Conservation (phyloP, 2,888 invertebrate genomes). For the Abrostola triplasia region DNA sequence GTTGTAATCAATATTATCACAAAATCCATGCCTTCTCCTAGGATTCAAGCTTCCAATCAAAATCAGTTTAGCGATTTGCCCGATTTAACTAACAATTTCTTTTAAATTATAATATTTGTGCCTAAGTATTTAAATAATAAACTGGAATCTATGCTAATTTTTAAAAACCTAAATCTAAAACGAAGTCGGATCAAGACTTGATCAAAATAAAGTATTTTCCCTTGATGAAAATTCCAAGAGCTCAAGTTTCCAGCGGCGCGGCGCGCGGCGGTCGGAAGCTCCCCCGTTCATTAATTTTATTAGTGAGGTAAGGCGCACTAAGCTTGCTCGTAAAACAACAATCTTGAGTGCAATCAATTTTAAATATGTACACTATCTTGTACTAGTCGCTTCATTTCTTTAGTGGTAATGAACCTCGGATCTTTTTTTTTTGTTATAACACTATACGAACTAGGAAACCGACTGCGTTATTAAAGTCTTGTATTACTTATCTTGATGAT, state of each 20-base stretch:
- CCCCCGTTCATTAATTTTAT: conserved; percentile 53
- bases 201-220: conserved; percentile 39
- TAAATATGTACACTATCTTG: conserved; percentile 35
- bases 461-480: no score
- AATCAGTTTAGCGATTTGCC: no score
- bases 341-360: conserved; percentile 47
- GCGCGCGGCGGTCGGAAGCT: conserved; percentile 30
- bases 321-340: conserved; percentile 46
- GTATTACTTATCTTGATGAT: no score
- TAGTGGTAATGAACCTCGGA: conserved; percentile 8
- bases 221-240: conserved; percentile 48
- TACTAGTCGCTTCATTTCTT: conserved; percentile 20
- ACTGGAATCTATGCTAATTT: not conserved
- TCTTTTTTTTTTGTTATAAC: conserved; percentile 25
- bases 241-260: conserved; percentile 25
- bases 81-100: not conserved
- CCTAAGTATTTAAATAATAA: not conserved
- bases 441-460: not conserved
- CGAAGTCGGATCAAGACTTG: conserved; percentile 14
- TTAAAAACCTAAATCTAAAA: conserved; percentile 8
- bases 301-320: conserved; percentile 39
- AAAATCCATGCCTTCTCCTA: no score
- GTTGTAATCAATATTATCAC: no score
- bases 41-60: no score
- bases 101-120: not conserved